Conservation (phyloP, 2,113 vertebrate genomes). For the Jaculus jaculus region DNA sequence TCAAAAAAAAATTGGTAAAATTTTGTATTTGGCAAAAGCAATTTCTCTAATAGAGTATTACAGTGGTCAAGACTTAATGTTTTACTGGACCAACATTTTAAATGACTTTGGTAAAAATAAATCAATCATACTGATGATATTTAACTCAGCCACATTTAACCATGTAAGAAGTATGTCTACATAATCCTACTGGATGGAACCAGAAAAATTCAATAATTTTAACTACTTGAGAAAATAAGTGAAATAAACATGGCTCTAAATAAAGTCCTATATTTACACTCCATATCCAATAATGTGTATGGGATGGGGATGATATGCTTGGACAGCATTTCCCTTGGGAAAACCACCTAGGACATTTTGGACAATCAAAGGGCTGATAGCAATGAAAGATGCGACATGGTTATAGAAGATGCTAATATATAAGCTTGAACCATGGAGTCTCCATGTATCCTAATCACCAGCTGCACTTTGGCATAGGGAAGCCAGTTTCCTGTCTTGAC, state of each 20-base stretch:
- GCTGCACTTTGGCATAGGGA: not conserved
- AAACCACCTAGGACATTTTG: not conserved
- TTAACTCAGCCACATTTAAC: not conserved
- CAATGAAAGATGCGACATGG: not conserved
- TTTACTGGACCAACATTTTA: not conserved
- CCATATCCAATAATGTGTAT: not conserved
- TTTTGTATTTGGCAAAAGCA: slow-evolving; percentile 22
- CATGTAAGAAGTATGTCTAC: not conserved
- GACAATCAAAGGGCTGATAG: slow-evolving; percentile 14
- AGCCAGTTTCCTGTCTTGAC: rapidly evolving
- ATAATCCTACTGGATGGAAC: not conserved
- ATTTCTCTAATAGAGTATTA: not conserved
- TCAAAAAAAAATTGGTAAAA: slow-evolving; percentile 4
- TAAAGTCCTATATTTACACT: not conserved
- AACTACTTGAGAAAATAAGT: not conserved
- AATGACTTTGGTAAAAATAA: slow-evolving; percentile 48
- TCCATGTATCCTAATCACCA: not conserved
- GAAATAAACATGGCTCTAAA: not conserved
- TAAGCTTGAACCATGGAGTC: not conserved
- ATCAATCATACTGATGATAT: not conserved
- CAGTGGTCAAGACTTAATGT: not conserved
- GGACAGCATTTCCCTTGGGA: slow-evolving; percentile 7
- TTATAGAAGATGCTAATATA: not conserved
- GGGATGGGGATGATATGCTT: not conserved
- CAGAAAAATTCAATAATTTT: slow-evolving; percentile 21